phyloP scores from a whole-genome alignment of 2,888 invertebrate species.

The Myopa tessellatipennis region DNA sequence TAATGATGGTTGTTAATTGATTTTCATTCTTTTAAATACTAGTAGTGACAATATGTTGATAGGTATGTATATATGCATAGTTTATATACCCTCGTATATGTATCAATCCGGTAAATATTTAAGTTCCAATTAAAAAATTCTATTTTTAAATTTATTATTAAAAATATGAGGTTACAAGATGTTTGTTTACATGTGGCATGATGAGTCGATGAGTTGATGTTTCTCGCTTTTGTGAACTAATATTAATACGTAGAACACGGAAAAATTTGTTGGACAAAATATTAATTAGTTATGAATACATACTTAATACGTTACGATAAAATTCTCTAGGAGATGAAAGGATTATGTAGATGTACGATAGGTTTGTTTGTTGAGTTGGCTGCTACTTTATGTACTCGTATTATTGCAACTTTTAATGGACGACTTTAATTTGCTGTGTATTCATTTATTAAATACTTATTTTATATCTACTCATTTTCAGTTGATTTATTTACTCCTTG shows the following conservation, averaged over 20 bases:
- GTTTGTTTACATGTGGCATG: conserved; percentile 26
- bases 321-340: too few relatives aligned
- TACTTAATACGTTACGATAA: too few relatives aligned
- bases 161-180: conserved; percentile 34
- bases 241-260: not conserved
- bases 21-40: not conserved
- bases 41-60: conserved; percentile 3
- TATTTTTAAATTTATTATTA: not conserved
- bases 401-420: not conserved
- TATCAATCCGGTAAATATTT: too few relatives aligned
- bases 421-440: not conserved
- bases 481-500: too few relatives aligned
- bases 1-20: conserved; percentile 7
- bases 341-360: too few relatives aligned
- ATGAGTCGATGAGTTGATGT: conserved; percentile 28
- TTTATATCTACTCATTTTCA: too few relatives aligned
- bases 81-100: not conserved
- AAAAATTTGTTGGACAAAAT: too few relatives aligned
- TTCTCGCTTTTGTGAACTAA: not conserved
- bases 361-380: not conserved
- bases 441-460: not conserved
- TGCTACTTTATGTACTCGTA: not conserved
- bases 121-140: too few relatives aligned
- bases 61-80: not conserved
- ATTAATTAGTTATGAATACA: too few relatives aligned